A percentile compares a stretch with the other conserved stretches of the same genome.
phyloP scores from a whole-genome alignment of 2,113 vertebrate species.

The Xiphias gladius region DNA sequence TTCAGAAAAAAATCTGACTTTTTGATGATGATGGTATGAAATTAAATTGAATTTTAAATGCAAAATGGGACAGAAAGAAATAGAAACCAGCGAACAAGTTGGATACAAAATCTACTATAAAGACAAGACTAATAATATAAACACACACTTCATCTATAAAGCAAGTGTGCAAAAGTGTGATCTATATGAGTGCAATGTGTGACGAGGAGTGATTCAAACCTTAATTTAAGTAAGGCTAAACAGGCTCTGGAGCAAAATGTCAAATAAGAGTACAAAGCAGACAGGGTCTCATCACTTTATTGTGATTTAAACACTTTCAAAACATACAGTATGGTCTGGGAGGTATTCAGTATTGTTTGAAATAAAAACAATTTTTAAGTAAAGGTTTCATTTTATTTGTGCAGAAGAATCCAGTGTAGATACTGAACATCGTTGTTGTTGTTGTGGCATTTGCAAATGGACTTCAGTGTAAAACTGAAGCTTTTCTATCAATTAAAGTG shows the following conservation, averaged over 20 bases:
- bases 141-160: background rate
- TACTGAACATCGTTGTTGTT: background rate
- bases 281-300: slow-evolving; percentile 43
- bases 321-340: background rate
- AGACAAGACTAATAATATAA: background rate
- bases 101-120: background rate
- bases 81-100: background rate
- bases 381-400: background rate
- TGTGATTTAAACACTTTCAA: slow-evolving; percentile 54
- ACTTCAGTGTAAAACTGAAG: background rate
- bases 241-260: background rate
- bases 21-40: background rate
- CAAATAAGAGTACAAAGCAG: background rate
- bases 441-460: background rate
- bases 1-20: background rate
- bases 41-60: background rate
- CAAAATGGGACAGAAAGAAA: background rate
- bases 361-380: slow-evolving; percentile 2
- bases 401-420: background rate
- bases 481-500: slow-evolving; percentile 28
- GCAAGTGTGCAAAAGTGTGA: background rate
- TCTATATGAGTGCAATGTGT: background rate
- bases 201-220: slow-evolving; percentile 1
- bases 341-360: slow-evolving; percentile 7
- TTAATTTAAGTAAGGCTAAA: no score